Evolutionary conservation across 2,797 vertebrate genomes (phyloP).

Genomic region (Sorex maritimensis): DNA sequence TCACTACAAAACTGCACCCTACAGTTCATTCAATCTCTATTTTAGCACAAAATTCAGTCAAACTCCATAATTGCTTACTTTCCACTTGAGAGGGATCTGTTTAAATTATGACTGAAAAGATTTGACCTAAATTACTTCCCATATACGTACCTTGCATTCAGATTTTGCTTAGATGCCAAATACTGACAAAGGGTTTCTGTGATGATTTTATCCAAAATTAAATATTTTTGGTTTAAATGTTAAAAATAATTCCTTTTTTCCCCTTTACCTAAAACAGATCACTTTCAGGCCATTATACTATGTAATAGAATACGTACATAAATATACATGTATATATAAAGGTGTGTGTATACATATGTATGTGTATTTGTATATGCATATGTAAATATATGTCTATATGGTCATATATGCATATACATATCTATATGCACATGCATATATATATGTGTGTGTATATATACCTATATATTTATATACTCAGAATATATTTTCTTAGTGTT

Average conservation of each 20-base stretch:
- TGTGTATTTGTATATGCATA: no score
- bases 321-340: no score
- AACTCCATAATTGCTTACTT: neutral
- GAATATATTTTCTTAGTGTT: neutral
- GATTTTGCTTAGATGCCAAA: slow-evolving; percentile 31
- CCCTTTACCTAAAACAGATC: neutral
- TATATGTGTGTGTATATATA: no score
- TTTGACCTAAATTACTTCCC: neutral
- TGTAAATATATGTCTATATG: no score
- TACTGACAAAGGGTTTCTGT: neutral
- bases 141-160: neutral
- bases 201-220: neutral
- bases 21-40: neutral
- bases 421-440: no score
- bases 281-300: neutral
- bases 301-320: neutral
- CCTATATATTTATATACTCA: no score
- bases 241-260: neutral
- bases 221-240: neutral
- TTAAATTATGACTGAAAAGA: neutral
- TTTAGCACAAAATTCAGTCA: slow-evolving; percentile 30
- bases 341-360: no score
- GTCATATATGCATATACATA: no score
- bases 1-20: slow-evolving; percentile 27
- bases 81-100: neutral